A percentile compares a stretch with the other conserved stretches of the same genome.
Evolutionary conservation across 2,888 invertebrate genomes (phyloP).

Genomic region (Minunthozetes semirufus): DNA sequence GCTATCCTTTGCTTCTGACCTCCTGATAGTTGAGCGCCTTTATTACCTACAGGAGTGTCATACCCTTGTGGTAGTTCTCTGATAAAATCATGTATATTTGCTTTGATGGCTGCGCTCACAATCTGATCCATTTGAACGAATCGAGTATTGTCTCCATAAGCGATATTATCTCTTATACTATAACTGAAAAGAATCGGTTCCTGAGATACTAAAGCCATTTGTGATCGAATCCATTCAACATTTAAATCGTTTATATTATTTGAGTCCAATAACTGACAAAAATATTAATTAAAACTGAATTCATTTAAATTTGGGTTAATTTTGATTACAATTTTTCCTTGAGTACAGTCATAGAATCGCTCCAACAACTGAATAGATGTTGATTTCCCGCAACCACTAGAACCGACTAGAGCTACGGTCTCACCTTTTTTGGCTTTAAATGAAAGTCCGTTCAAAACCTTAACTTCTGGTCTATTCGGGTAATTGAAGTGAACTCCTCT

Average conservation of each 20-base stretch:
- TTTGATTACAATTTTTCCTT: conserved; percentile 55
- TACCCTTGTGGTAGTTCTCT: conserved; percentile 49
- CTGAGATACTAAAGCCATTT: conserved; percentile 84
- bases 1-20: conserved; percentile 48
- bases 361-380: conserved; percentile 74
- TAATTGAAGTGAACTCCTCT: conserved; percentile 66
- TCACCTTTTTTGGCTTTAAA: conserved; percentile 54
- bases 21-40: conserved; percentile 50
- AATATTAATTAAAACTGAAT: not conserved
- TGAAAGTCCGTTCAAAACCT: conserved; percentile 66
- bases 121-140: conserved; percentile 40
- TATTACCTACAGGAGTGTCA: conserved; percentile 46
- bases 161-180: conserved; percentile 81
- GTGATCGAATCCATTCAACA: conserved; percentile 61
- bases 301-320: conserved; percentile 29
- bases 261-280: conserved; percentile 45
- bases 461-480: conserved; percentile 67
- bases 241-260: conserved; percentile 61
- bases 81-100: conserved; percentile 42
- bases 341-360: conserved; percentile 70
- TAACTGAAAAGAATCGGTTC: conserved; percentile 84
- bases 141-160: conserved; percentile 72
- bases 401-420: conserved; percentile 66
- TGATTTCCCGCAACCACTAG: conserved; percentile 82
- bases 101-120: conserved; percentile 40